Conservation (phyloP, 2,797 vertebrate species). For the Emydoidea blandingii region DNA sequence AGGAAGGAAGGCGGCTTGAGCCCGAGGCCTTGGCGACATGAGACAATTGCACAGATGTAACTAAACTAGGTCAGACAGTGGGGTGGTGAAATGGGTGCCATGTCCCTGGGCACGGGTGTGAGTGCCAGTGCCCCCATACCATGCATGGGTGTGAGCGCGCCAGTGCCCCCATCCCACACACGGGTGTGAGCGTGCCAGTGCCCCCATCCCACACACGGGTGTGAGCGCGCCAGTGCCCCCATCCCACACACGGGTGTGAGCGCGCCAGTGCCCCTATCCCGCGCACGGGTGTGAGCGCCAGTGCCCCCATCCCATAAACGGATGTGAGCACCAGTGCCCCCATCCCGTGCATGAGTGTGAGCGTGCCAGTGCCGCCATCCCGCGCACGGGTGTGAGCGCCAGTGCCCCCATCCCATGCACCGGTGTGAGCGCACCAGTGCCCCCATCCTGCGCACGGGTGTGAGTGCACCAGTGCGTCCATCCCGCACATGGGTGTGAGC, state of each 20-base stretch:
- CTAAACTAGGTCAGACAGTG: neutral
- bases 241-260: fast-evolving
- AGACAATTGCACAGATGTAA: neutral
- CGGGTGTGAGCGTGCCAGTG: too few relatives aligned
- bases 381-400: too few relatives aligned
- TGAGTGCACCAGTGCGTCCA: too few relatives aligned
- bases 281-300: too few relatives aligned
- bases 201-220: fast-evolving
- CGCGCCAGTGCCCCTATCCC: too few relatives aligned
- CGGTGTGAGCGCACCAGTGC: too few relatives aligned
- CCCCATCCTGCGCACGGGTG: fast-evolving
- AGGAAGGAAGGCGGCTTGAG: neutral
- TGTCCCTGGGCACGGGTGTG: neutral
- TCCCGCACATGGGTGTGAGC: too few relatives aligned
- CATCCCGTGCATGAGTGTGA: too few relatives aligned
- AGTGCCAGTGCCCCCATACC: neutral
- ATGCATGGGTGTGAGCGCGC: neutral
- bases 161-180: fast-evolving
- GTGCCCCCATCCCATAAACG: fast-evolving
- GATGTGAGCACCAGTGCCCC: too few relatives aligned
- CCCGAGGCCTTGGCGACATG: neutral
- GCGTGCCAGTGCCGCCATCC: too few relatives aligned
- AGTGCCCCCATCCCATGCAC: too few relatives aligned
- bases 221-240: too few relatives aligned
- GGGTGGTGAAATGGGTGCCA: neutral